These are phyloP conservation scores for Oreonectes daqikongensis DNA, from an alignment of 2,797 vertebrate species.

Conservation along the genomic window DNA sequence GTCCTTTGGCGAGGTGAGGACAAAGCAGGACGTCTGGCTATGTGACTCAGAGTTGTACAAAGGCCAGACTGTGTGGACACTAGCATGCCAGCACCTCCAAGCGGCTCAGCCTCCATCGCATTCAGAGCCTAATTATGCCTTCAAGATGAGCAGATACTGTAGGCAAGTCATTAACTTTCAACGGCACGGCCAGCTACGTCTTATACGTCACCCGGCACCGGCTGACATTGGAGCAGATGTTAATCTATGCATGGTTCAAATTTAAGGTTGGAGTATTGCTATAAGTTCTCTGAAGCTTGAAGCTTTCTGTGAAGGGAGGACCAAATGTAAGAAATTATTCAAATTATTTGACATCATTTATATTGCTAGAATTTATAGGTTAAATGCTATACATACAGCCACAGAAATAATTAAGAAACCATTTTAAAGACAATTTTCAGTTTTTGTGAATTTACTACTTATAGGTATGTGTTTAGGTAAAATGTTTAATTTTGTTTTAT, in stretches of 20 bases:
- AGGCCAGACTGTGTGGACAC: conserved; percentile 19
- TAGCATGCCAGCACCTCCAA: conserved; percentile 28
- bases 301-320: neutral
- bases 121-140: conserved; percentile 54
- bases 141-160: conserved; percentile 50
- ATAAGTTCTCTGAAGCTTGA: neutral
- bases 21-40: conserved; percentile 33
- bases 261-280: neutral
- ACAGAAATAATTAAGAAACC: too few species aligned
- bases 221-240: conserved; percentile 52
- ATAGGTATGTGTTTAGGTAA: too few species aligned
- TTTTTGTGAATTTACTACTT: too few species aligned
- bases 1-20: conserved; percentile 30
- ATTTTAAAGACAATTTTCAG: too few species aligned
- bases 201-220: conserved; percentile 29
- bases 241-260: conserved; percentile 35
- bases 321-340: neutral
- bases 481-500: too few species aligned
- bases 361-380: too few species aligned
- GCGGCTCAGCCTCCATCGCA: conserved; percentile 36
- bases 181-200: conserved; percentile 16
- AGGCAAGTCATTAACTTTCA: conserved; percentile 51
- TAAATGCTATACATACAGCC: too few species aligned
- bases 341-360: neutral
- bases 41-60: neutral